Evolutionary conservation across 1,140 invertebrate genomes (phyloP).

Genomic region (Hestina assimilis): DNA sequence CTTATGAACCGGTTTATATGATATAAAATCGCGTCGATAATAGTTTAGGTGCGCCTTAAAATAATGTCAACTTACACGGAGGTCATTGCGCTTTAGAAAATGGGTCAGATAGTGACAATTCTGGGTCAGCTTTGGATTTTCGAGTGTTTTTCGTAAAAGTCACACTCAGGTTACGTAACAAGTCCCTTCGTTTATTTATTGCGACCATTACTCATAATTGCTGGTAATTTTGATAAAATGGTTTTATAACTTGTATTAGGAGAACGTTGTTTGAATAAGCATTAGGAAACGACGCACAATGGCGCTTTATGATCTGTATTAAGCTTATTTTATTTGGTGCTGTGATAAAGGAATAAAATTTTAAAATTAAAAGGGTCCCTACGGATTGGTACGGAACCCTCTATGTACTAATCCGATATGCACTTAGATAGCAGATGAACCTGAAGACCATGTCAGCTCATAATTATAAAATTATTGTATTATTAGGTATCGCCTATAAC

Average conservation of each 20-base stretch:
- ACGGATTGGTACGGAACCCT: no score
- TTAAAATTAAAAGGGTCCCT: no score
- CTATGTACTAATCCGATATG: no score
- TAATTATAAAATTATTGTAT: no score
- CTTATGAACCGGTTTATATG: constrained; percentile 24
- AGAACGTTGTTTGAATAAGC: neutral
- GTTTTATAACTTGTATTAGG: constrained; percentile 13
- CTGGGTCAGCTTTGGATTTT: constrained; percentile 46
- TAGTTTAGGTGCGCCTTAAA: constrained; percentile 49
- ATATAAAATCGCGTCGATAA: constrained; percentile 21
- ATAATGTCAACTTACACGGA: constrained; percentile 45
- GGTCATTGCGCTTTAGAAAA: constrained; percentile 52
- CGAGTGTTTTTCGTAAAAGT: constrained; percentile 43
- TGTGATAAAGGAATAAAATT: neutral
- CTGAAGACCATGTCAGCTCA: no score
- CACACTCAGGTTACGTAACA: constrained; percentile 4
- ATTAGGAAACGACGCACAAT: neutral
- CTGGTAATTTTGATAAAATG: constrained; percentile 7
- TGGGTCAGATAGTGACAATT: constrained; percentile 65
- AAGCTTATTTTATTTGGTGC: neutral
- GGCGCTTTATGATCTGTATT: neutral
- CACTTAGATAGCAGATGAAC: no score
- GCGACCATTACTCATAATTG: constrained; percentile 10
- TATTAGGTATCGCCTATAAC: no score
- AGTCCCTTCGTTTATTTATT: constrained; percentile 13